Conservation (phyloP, 2,888 invertebrate species). For the Drosophila neotestacea region DNA sequence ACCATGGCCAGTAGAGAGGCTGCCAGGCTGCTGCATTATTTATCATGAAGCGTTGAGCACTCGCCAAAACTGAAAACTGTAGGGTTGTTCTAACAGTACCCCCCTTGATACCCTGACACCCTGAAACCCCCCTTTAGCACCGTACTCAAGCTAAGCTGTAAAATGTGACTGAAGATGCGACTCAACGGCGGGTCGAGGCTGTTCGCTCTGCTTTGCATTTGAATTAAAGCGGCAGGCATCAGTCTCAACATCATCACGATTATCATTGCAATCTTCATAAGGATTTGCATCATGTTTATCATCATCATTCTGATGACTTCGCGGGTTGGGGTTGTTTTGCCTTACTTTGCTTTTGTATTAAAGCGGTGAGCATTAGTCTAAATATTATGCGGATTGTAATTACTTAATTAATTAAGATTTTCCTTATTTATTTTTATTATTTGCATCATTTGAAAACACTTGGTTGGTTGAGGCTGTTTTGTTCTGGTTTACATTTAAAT, state of each 20-base stretch:
- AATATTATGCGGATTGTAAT: neutral
- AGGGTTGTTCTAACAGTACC: slow-evolving; percentile 25
- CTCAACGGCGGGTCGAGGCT: slow-evolving; percentile 46
- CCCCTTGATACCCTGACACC: neutral
- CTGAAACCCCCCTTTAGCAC: neutral
- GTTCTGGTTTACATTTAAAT: slow-evolving; percentile 64
- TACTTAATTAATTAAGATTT: neutral
- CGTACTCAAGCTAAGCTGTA: neutral
- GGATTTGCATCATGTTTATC: slow-evolving; percentile 15
- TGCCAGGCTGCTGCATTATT: slow-evolving; percentile 62
- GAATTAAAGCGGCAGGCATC: slow-evolving; percentile 61
- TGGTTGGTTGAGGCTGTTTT: neutral
- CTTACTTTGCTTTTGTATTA: neutral
- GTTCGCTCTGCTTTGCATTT: slow-evolving; percentile 66
- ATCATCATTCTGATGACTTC: neutral
- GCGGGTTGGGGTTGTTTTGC: neutral
- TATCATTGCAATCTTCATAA: slow-evolving; percentile 49
- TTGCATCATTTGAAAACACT: neutral
- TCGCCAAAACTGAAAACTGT: slow-evolving; percentile 59
- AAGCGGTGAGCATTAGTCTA: neutral
- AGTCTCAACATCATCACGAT: slow-evolving; percentile 26
- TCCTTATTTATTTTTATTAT: neutral
- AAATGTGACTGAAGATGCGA: slow-evolving; percentile 44
- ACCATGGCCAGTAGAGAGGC: slow-evolving; percentile 11
- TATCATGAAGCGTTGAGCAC: slow-evolving; percentile 63